phyloP scores from a whole-genome alignment of 2,888 invertebrate genomes.

The Chymomyza procnemis region DNA sequence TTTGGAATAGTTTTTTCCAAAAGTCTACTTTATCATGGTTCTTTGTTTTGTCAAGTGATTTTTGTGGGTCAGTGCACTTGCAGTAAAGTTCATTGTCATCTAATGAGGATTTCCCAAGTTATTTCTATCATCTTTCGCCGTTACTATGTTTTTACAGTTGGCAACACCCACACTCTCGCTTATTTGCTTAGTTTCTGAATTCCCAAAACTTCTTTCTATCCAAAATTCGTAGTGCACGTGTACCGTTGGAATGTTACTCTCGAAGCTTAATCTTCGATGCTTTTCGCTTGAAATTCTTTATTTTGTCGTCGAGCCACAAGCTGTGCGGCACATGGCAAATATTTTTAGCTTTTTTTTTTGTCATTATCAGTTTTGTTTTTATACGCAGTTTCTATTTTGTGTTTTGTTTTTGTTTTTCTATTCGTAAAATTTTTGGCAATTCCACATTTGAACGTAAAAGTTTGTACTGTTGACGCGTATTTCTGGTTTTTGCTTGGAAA shows the following conservation, averaged over 20 bases:
- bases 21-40: neutral
- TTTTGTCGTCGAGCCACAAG: neutral
- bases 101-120: slow-evolving; percentile 7
- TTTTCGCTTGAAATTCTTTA: neutral
- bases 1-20: neutral
- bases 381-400: slow-evolving; percentile 49
- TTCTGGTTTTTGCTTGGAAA: neutral
- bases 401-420: neutral
- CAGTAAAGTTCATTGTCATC: slow-evolving; percentile 64
- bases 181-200: neutral
- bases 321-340: slow-evolving; percentile 41
- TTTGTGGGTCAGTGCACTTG: slow-evolving; percentile 63
- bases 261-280: neutral
- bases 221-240: neutral
- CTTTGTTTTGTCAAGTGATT: neutral
- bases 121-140: neutral
- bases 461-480: neutral
- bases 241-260: neutral
- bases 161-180: neutral
- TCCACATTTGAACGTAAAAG: neutral
- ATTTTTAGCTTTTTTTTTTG: slow-evolving; percentile 54
- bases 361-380: slow-evolving; percentile 67
- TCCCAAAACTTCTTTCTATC: neutral
- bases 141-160: neutral
- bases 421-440: neutral